phyloP scores from a whole-genome alignment of 2,113 vertebrate species.

The Erythrolamprus reginae region DNA sequence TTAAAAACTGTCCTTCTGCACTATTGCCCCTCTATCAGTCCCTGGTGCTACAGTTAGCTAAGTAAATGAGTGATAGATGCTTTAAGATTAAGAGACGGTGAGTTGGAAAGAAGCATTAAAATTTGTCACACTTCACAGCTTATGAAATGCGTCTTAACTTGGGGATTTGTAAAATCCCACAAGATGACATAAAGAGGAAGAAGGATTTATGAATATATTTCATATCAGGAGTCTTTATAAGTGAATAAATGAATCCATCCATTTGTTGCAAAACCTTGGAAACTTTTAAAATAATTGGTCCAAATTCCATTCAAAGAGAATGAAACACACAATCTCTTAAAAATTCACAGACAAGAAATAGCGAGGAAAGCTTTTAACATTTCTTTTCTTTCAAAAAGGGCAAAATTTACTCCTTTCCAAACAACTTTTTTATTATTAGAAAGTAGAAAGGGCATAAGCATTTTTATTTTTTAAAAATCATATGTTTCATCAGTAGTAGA shows the following conservation, averaged over 20 bases:
- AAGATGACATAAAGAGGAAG: background rate
- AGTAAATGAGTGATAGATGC: background rate
- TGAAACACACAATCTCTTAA: background rate
- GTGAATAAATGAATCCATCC: background rate
- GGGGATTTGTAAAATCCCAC: conserved; percentile 18
- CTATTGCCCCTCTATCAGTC: background rate
- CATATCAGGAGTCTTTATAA: background rate
- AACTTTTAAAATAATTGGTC: background rate
- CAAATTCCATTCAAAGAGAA: background rate
- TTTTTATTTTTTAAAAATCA: background rate
- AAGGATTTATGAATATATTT: background rate
- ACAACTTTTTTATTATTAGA: background rate
- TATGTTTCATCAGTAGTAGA: background rate
- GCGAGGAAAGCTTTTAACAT: background rate
- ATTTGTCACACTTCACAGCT: conserved; percentile 13
- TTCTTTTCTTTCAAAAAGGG: background rate
- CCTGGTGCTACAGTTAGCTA: background rate
- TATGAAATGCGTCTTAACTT: background rate
- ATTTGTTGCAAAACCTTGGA: background rate
- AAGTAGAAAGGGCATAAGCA: background rate
- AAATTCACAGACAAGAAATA: background rate
- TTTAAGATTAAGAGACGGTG: background rate
- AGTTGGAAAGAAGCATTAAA: background rate
- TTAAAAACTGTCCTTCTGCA: background rate
- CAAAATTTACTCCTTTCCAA: background rate